Percentiles rank a stretch among this genome's conserved stretches.
phyloP scores from a whole-genome alignment of 2,797 vertebrate species.

The Tangara arthus region DNA sequence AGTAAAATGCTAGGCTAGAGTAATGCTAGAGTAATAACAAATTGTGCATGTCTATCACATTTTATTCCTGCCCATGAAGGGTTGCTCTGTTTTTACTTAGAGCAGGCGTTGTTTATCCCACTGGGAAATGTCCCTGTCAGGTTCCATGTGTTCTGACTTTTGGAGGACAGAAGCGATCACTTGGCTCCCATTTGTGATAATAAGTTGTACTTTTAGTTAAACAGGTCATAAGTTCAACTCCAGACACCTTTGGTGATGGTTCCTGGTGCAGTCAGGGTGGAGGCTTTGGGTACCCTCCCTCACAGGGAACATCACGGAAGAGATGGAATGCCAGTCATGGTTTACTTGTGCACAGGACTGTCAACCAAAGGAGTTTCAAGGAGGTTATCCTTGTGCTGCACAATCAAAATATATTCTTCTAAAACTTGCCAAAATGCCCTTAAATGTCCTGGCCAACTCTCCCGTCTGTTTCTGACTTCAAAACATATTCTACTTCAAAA shows the following conservation, averaged over 20 bases:
- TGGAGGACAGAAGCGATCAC: neutral
- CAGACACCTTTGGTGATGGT: neutral
- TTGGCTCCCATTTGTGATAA: neutral
- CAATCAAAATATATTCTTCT: neutral
- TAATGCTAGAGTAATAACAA: conserved; percentile 6
- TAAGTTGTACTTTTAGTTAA: neutral
- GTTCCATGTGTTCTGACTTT: neutral
- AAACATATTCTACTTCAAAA: neutral
- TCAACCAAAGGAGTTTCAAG: neutral
- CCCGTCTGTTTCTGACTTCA: neutral
- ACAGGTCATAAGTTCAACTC: neutral
- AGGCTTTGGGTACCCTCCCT: neutral
- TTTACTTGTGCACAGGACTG: neutral
- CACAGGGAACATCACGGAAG: neutral
- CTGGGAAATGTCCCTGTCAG: neutral
- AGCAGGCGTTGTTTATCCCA: neutral
- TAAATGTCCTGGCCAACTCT: neutral
- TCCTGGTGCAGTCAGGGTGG: neutral
- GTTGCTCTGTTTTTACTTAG: neutral
- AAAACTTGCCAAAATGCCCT: neutral
- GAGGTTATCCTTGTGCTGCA: neutral
- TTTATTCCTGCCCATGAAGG: neutral
- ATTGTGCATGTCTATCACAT: neutral
- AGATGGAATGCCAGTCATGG: neutral
- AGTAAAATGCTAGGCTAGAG: conserved; percentile 21